Evolutionary conservation across 2,797 vertebrate species (phyloP).

Genomic region (Muscicapa comitata): DNA sequence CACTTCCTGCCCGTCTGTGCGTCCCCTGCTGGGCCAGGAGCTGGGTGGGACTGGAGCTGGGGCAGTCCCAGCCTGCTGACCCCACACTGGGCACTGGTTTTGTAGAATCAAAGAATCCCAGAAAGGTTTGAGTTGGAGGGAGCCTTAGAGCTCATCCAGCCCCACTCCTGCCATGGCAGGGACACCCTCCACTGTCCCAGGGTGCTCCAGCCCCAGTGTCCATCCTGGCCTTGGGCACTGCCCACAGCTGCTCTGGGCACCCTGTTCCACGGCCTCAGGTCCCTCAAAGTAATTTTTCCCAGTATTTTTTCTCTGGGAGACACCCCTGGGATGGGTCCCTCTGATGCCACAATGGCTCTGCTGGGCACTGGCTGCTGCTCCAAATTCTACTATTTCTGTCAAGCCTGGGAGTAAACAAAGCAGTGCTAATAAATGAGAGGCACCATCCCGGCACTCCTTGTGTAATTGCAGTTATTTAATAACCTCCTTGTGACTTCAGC

Average conservation of each 20-base stretch:
- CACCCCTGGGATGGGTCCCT: rapidly evolving
- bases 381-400: neutral
- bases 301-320: neutral
- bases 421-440: neutral
- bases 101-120: neutral
- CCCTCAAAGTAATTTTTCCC: neutral
- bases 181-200: neutral
- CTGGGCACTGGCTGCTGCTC: neutral
- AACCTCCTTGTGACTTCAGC: neutral
- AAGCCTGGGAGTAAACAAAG: neutral
- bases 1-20: rapidly evolving
- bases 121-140: neutral
- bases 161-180: neutral
- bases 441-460: neutral
- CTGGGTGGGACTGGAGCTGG: neutral
- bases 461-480: neutral
- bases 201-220: rapidly evolving
- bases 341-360: neutral
- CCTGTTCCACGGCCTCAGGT: neutral
- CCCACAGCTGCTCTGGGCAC: neutral
- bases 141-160: rapidly evolving
- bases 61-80: neutral
- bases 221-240: neutral
- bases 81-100: rapidly evolving
- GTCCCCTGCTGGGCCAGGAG: neutral